These are phyloP conservation scores for Mobula birostris DNA, from an alignment of 2,113 vertebrate species.

Conservation along the genomic window DNA sequence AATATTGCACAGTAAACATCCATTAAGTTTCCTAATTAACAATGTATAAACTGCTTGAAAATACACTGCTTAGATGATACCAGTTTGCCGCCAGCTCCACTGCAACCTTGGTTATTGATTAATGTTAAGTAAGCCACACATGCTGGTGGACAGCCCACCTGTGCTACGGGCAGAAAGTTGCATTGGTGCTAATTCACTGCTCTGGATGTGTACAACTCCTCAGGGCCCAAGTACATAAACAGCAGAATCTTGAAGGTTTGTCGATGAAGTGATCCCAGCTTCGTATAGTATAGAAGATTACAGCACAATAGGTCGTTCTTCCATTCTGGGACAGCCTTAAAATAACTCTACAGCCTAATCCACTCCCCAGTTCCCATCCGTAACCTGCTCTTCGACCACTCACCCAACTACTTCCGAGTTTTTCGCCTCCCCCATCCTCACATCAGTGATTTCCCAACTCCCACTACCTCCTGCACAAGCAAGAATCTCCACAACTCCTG, in stretches of 20 bases:
- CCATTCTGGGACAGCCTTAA: no score
- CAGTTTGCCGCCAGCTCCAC: neutral
- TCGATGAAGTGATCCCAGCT: neutral
- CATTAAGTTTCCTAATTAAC: slow-evolving; percentile 34
- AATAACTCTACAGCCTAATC: no score
- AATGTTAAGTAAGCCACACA: neutral
- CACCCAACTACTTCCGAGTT: no score
- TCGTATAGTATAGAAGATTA: no score
- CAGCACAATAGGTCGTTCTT: no score
- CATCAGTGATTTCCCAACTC: no score
- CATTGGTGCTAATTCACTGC: neutral
- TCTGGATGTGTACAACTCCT: neutral
- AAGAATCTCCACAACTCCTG: no score
- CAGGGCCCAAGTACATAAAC: neutral
- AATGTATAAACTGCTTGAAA: slow-evolving; percentile 14
- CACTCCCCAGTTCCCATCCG: no score
- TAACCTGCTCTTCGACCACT: no score
- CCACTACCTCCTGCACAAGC: no score
- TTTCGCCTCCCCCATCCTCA: no score
- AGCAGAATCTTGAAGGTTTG: neutral
- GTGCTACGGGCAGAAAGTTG: neutral
- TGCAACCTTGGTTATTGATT: neutral
- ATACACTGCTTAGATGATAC: neutral
- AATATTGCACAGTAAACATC: slow-evolving; percentile 28
- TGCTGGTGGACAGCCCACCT: neutral